Conservation (phyloP, 2,113 vertebrate species). For the Leptobrachium leishanense region DNA sequence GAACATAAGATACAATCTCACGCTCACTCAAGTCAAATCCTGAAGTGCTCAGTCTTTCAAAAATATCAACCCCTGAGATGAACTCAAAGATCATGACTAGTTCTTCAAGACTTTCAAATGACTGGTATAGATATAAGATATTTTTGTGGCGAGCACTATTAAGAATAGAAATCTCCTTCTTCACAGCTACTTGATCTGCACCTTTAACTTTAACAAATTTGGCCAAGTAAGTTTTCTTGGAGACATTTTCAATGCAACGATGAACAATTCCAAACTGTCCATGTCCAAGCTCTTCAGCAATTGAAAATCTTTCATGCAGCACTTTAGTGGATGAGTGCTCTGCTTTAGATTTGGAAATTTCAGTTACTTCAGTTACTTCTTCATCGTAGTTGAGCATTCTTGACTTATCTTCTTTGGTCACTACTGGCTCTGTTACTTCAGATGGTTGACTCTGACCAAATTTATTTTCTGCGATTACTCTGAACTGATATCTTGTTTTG, state of each 20-base stretch:
- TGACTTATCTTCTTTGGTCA: conserved; percentile 96
- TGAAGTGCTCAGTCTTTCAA: conserved; percentile 83
- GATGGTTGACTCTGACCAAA: conserved; percentile 96
- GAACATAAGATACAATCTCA: conserved; percentile 85
- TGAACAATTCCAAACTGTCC: conserved; percentile 95
- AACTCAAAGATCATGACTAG: conserved; percentile 96
- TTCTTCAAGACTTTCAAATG: conserved; percentile 95
- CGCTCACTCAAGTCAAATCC: conserved; percentile 90
- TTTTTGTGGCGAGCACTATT: conserved; percentile 85
- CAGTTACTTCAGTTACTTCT: conserved; percentile 85
- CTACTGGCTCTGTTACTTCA: conserved; percentile 85
- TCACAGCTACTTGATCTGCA: conserved; percentile 89
- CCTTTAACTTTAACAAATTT: conserved; percentile 98
- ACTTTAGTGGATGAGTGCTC: conserved; percentile 84
- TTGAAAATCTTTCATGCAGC: conserved; percentile 88
- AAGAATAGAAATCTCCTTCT: conserved; percentile 94
- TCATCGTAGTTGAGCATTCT: conserved; percentile 91
- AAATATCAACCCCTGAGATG: conserved; percentile 92
- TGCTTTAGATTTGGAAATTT: conserved; percentile 76
- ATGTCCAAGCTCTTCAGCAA: conserved; percentile 93
- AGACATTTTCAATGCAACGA: conserved; percentile 83
- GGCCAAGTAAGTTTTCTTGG: conserved; percentile 93
- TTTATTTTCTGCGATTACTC: conserved; percentile 93
- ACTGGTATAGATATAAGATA: conserved; percentile 88
- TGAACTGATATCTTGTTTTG: conserved; percentile 96